Evolutionary conservation across 2,113 vertebrate genomes (phyloP), one percentile per base, ranked within the genome.

Genomic region (Hyperopisus bebe): DNA sequence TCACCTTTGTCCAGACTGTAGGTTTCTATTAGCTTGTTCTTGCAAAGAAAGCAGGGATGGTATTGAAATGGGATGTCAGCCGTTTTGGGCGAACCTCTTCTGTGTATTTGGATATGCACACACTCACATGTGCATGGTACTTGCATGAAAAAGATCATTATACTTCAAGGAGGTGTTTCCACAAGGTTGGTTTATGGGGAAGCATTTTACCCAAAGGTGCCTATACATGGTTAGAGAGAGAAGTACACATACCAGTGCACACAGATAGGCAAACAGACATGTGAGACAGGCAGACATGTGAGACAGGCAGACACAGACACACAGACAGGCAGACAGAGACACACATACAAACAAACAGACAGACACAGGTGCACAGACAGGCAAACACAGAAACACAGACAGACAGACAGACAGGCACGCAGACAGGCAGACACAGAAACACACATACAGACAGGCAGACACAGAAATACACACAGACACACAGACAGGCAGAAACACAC

Each of bases 371-470:
- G n/a, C n/a, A n/a, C n/a, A 11, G 48, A 48, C 11, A 51, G 0
- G 1, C 48, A 50, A 0, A 15, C 48, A 53, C 0, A 1, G 0
- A 55, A 2, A 27, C 2, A 62, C 0, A 66, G 1, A 10, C 24
- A 66, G 0, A 24, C 7, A 62, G 24, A 62, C 58, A n/a, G 17
- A 17, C 15, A 55, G 4, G 21, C 21, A n/a, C 21, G 10, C 0
- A 62, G 8, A 62, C 55, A 62, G n/a, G 58, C 58, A 66, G 58
- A 51, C 50, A 55, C 53, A 55, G 4, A 24, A 5, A 55, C 4
- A 55, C 53, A 51, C 11, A 51, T 3, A 50, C 48, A 3, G 53
- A 6, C 53, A 19, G 51, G 51, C 51, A 53, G 51, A 58, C 21
- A 62, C 24, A 66, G 24, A 66, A 3, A 66, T n/a, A 66, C 24